Evolutionary conservation across 1,140 invertebrate genomes (phyloP), one percentile per base, ranked within the genome.

Genomic region (Drosophila yakuba): DNA sequence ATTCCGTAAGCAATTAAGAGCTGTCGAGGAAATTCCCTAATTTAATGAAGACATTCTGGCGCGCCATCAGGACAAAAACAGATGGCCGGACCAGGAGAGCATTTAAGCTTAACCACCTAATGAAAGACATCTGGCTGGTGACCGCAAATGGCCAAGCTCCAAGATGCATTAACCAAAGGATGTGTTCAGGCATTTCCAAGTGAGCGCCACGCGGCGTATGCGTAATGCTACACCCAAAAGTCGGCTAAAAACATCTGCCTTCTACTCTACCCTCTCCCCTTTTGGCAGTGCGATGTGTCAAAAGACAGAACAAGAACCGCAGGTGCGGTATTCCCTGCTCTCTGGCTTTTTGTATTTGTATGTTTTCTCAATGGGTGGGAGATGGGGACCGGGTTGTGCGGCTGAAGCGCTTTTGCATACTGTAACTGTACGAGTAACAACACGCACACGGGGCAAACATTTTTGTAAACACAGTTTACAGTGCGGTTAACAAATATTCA

Each of bases 401-500:
- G 15, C 23, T 74, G 17, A 56, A 63, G 72, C 54, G 41, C 62
- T 76, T 75, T 75, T 59, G 73, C 55, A 77, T 77, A 77, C 74
- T 58, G 66, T 72, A 71, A 44, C 63, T 47, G 41, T 38, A 14
- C n/a, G 35, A 56, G 64, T 32, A 57, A 48, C 67, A 68, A 68
- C 73, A 77, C 76, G 74, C 43, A 69, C 43, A 52, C 61, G 62
- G 50, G 71, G 72, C 72, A 64, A 76, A 77, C 74, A 77, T 76
- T 77, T 77, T 77, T 77, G 73, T 76, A 76, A 77, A 76, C 63
- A 77, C 74, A 69, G 74, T 78, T 72, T 72, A 52, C 78, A 80
- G 64, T 66, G 61, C 64, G 75, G 80, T 74, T 83, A 83, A 83
- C 72, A 83, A 83, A 83, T 78, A 83, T 83, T 83, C 80, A 79